Evolutionary conservation across 1,140 invertebrate genomes (phyloP), one percentile per base, ranked within the genome.

Genomic region (Megalopta genalis): DNA sequence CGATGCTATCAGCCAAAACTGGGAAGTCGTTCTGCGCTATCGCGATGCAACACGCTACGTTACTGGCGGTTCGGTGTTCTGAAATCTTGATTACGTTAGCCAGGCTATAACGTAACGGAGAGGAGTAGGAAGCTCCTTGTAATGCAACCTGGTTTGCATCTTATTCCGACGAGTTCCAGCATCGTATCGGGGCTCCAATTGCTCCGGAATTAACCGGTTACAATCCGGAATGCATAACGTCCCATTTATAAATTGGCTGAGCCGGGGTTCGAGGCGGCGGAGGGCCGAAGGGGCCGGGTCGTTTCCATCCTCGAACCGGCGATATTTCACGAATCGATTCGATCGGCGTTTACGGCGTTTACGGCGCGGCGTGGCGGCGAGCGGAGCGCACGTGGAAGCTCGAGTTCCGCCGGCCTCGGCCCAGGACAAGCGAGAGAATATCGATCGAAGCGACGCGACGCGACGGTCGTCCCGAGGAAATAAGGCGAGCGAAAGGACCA

Each of bases 391-490:
- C 37, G 64, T 57, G 64, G 52, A 67, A 16, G 37, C 23, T 23
- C 23, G 68, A 60, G 60, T 14, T 27, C 16, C n/a, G 23, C 21
- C 21, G 23, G 16, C 32, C 46, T 25, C 25, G 42, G 49, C 49
- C 54, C 18, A 54, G 52, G 52, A 66, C 37, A 62, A 64, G 77
- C 77, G 73, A 77, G 75, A 82, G 82, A 84, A 85, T 84, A 85
- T 84, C 82, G 82, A 85, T 84, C 82, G 82, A 66, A 16, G 14
- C 14, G 49, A 18, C 14, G 54, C 5, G 54, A 32, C 32, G 32
- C 32, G n/a, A 57, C n/a, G 63, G 52, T 39, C 39, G 82, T 64
- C 42, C 42, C 57, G 49, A 46, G 62, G 57, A 72, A 79, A 70
- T 64, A 85, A 85, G 78, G 57, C 69, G 77, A 77, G 25, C 64